Conservation (phyloP, 1,140 invertebrate species). For the Druon quercuslanigerum region DNA sequence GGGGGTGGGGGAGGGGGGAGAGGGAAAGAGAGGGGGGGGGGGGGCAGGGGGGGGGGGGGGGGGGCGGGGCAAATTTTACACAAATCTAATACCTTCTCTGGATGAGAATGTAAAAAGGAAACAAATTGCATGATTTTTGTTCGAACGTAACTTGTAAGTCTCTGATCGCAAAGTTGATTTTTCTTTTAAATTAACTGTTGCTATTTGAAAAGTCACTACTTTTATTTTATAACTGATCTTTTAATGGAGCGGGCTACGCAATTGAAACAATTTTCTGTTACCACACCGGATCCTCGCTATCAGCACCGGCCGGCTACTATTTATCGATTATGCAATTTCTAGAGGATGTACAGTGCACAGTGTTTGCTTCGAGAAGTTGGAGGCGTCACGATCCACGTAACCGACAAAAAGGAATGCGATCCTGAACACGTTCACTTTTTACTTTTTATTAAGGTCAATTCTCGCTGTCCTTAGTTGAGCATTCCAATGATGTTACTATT, state of each 20-base stretch:
- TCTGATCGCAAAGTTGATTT: neutral
- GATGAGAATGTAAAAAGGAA: no score
- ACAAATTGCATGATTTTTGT: neutral
- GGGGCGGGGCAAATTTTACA: no score
- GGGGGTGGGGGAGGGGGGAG: no score
- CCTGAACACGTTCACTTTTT: constrained; percentile 21
- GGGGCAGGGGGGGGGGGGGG: no score
- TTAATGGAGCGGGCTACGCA: no score
- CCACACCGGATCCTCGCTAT: neutral
- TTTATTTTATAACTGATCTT: no score
- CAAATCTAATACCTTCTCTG: no score
- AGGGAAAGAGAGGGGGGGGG: no score
- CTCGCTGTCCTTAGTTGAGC: neutral
- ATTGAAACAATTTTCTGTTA: neutral
- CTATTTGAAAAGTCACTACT: no score
- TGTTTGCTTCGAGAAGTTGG: constrained; percentile 10
- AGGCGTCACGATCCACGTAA: constrained; percentile 14
- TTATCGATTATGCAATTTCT: constrained; percentile 13
- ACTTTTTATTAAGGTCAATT: constrained; percentile 25
- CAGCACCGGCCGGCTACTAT: neutral
- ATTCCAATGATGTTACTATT: constrained; percentile 12
- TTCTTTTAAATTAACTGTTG: no score
- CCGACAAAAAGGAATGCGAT: constrained; percentile 7
- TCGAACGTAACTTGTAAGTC: neutral
- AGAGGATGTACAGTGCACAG: neutral